These are phyloP conservation scores for Ptilorrhoa leucosticta DNA, from an alignment of 2,113 vertebrate species.

Conservation along the genomic window DNA sequence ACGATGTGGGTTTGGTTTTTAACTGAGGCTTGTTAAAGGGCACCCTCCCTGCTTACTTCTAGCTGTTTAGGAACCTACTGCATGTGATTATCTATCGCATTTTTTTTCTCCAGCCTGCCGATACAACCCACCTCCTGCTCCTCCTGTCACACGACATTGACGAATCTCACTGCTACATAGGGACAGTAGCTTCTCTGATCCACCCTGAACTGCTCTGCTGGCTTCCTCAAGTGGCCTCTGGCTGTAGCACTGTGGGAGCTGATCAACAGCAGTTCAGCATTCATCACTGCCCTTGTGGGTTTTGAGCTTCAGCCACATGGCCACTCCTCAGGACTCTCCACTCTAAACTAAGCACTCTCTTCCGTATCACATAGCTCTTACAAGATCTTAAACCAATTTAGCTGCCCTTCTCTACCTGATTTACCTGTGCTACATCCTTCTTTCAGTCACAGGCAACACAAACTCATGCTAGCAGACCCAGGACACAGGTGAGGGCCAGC, in stretches of 20 bases:
- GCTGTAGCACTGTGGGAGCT: neutral
- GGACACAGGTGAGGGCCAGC: neutral
- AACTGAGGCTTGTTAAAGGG: neutral
- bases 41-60: neutral
- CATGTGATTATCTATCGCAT: neutral
- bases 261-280: neutral
- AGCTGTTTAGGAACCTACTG: neutral
- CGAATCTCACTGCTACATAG: neutral
- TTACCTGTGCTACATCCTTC: neutral
- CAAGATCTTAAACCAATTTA: neutral
- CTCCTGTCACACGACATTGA: neutral
- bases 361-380: neutral
- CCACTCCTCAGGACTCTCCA: neutral
- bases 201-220: neutral
- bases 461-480: neutral
- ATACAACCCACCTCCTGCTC: neutral
- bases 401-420: neutral
- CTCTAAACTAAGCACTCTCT: neutral
- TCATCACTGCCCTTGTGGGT: neutral
- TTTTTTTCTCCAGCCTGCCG: fast-evolving
- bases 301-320: neutral
- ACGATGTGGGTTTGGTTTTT: neutral
- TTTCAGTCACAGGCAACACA: neutral
- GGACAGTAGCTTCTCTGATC: neutral
- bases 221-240: neutral